A percentile compares a stretch with the other conserved stretches of the same genome.
phyloP scores from a whole-genome alignment of 1,140 invertebrate genomes.

The Zaprionus camerounensis region DNA sequence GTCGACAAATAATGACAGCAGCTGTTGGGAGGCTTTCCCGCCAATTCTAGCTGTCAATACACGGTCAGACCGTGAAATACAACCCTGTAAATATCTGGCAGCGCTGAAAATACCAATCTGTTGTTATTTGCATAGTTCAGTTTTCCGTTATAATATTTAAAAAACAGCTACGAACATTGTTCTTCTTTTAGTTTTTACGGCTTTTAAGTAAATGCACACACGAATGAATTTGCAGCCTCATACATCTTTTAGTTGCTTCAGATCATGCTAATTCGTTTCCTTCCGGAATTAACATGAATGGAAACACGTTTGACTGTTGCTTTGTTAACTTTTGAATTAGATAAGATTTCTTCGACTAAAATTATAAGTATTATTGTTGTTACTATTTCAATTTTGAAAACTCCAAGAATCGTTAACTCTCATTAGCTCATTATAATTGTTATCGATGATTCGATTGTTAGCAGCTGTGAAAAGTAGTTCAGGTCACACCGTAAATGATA shows the following conservation, averaged over 20 bases:
- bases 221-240: no score
- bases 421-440: background rate
- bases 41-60: constrained; percentile 50
- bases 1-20: constrained; percentile 37
- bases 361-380: background rate
- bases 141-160: background rate
- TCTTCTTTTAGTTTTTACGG: no score
- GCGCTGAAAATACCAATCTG: constrained; percentile 15
- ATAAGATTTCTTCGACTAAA: background rate
- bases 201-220: no score
- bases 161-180: background rate
- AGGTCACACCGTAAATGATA: constrained; percentile 35
- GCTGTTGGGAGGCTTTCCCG: constrained; percentile 49
- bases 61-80: constrained; percentile 21
- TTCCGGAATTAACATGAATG: no score
- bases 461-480: background rate
- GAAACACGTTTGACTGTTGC: no score
- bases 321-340: no score
- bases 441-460: background rate
- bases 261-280: no score
- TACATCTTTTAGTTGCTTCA: no score
- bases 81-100: constrained; percentile 18
- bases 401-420: background rate
- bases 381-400: background rate
- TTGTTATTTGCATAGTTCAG: background rate